Percentiles rank a stretch among this genome's conserved stretches.
These are phyloP conservation scores for Maccullochella peelii DNA, from an alignment of 2,113 vertebrate genomes.

Conservation along the genomic window DNA sequence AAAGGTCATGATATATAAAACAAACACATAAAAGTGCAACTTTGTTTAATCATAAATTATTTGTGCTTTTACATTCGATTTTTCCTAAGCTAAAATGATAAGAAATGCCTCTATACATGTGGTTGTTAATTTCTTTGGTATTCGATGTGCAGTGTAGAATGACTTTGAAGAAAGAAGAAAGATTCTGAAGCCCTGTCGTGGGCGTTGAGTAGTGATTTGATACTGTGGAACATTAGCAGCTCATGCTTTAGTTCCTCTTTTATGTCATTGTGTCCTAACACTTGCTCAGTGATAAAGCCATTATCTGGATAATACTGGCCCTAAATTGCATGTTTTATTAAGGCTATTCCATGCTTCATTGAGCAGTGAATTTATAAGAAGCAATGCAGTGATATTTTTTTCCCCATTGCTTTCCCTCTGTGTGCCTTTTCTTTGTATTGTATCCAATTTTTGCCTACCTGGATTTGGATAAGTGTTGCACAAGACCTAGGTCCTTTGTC, in stretches of 20 bases:
- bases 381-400: slow-evolving; percentile 50
- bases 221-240: slow-evolving; percentile 84
- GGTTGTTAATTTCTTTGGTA: slow-evolving; percentile 82
- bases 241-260: slow-evolving; percentile 60
- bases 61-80: slow-evolving; percentile 40
- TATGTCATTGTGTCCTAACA: slow-evolving; percentile 42
- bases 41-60: slow-evolving; percentile 38
- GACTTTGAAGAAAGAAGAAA: slow-evolving; percentile 87
- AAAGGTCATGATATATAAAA: not conserved
- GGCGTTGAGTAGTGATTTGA: slow-evolving; percentile 84
- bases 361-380: slow-evolving; percentile 75
- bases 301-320: slow-evolving; percentile 73
- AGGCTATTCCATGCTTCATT: slow-evolving; percentile 70
- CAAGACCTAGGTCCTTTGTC: slow-evolving; percentile 5
- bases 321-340: slow-evolving; percentile 81
- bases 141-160: slow-evolving; percentile 79
- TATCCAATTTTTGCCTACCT: slow-evolving; percentile 13
- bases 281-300: slow-evolving; percentile 60
- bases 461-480: slow-evolving; percentile 18
- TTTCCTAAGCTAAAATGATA: slow-evolving; percentile 47
- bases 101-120: slow-evolving; percentile 43
- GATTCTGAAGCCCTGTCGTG: slow-evolving; percentile 88
- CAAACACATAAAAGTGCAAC: too few species aligned
- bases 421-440: slow-evolving; percentile 7
- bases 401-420: slow-evolving; percentile 22